Percentiles rank a stretch among this genome's conserved stretches.
phyloP scores from a whole-genome alignment of 2,797 vertebrate species.

The Tauraco hartlaubi region DNA sequence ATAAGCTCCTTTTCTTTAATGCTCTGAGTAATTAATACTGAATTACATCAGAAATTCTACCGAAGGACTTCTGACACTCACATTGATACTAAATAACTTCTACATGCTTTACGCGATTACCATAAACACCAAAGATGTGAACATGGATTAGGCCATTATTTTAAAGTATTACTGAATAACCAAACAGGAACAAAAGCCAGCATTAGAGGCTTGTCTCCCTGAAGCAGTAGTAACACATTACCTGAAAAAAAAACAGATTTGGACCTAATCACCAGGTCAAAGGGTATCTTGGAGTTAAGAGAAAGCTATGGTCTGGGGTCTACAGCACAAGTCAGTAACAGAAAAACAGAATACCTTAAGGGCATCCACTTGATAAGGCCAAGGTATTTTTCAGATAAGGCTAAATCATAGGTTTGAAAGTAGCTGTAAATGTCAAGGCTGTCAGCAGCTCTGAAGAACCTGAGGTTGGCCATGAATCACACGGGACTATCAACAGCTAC shows the following conservation, averaged over 20 bases:
- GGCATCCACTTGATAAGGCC: not conserved
- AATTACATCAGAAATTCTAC: not conserved
- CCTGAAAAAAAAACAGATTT: not conserved
- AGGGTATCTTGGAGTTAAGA: not conserved
- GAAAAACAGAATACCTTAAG: not conserved
- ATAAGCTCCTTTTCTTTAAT: not conserved
- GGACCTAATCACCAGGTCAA: not conserved
- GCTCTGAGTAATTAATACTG: not conserved
- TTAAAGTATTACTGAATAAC: not conserved
- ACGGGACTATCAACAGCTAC: not conserved
- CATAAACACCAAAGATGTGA: not conserved
- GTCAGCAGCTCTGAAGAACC: not conserved
- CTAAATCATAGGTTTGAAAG: not conserved
- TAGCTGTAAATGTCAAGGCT: not conserved
- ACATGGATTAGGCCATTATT: not conserved
- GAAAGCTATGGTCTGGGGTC: not conserved
- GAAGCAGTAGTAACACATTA: not conserved
- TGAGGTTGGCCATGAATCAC: not conserved
- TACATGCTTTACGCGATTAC: not conserved
- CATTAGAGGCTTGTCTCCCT: not conserved
- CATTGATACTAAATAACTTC: not conserved
- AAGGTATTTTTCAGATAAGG: not conserved
- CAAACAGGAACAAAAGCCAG: not conserved
- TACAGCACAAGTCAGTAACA: not conserved
- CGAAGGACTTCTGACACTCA: not conserved